Percentiles rank a stretch among this genome's conserved stretches.
phyloP scores from a whole-genome alignment of 2,113 vertebrate species.

The Phrynosoma blainvillii region DNA sequence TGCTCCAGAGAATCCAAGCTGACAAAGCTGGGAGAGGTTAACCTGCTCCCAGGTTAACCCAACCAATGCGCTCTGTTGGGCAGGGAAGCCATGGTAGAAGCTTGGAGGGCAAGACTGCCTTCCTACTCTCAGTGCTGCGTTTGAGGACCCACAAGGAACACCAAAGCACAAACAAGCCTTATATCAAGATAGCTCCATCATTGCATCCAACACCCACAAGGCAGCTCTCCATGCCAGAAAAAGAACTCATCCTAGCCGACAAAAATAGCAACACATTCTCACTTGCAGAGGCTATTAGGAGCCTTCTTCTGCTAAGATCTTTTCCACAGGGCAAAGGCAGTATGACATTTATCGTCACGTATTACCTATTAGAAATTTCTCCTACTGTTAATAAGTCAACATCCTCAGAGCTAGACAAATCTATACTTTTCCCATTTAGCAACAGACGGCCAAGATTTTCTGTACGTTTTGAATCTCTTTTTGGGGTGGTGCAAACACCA shows the following conservation, averaged over 20 bases:
- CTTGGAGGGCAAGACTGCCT: background rate
- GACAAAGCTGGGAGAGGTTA: too few species aligned
- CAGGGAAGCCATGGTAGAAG: too few species aligned
- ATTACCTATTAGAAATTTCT: constrained; percentile 15
- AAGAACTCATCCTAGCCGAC: background rate
- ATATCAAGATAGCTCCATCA: background rate
- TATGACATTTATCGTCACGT: constrained; percentile 27
- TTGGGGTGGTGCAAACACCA: background rate
- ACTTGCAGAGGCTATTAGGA: background rate
- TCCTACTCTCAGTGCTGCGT: background rate
- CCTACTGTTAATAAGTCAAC: constrained; percentile 31
- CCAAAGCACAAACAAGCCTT: background rate
- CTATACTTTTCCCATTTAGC: background rate
- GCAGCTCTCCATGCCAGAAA: background rate
- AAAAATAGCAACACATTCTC: constrained; percentile 28
- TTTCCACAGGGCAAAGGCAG: constrained; percentile 32
- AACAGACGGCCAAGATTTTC: background rate
- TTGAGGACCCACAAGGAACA: background rate
- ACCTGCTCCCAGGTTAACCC: too few species aligned
- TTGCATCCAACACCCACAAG: background rate
- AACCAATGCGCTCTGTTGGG: too few species aligned
- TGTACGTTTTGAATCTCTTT: constrained; percentile 2
- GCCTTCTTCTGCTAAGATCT: constrained; percentile 32
- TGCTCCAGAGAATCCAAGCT: too few species aligned
- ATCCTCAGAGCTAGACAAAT: background rate